Conservation (phyloP, 2,888 invertebrate species). For the Synergus japonicus region DNA sequence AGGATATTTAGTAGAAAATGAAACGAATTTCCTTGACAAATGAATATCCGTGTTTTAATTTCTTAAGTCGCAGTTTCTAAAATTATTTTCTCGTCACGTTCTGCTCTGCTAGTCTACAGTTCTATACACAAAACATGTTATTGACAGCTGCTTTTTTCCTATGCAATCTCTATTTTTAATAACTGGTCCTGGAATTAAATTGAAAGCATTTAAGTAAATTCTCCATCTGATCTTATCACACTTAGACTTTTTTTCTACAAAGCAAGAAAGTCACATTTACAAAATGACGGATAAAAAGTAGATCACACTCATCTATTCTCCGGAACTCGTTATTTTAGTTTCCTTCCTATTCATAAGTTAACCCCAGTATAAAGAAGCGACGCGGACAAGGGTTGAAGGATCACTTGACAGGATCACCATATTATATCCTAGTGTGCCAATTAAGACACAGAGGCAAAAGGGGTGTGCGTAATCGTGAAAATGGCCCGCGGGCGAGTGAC, state of each 20-base stretch:
- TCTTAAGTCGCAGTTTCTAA: neutral
- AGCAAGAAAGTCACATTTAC: no score
- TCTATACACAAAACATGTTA: neutral
- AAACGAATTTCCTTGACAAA: neutral
- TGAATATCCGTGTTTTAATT: neutral
- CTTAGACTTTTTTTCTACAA: neutral
- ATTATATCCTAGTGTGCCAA: slow-evolving; percentile 53
- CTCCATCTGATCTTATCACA: neutral
- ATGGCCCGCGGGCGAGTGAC: slow-evolving; percentile 63
- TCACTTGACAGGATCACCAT: slow-evolving; percentile 66
- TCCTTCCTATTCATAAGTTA: no score
- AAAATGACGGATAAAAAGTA: no score
- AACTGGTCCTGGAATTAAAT: no score
- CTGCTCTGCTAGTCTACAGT: neutral
- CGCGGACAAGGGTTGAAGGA: slow-evolving; percentile 56
- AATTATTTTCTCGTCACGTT: neutral
- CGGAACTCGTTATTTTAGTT: no score
- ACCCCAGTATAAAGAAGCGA: slow-evolving; percentile 1
- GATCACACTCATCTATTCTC: no score
- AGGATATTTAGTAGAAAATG: neutral
- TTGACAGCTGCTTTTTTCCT: neutral
- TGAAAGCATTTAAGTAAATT: no score
- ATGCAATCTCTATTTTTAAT: neutral
- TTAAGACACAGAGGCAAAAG: slow-evolving; percentile 43
- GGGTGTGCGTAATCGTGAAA: slow-evolving; percentile 54